phyloP scores from a whole-genome alignment of 2,113 vertebrate species.

The Stigmatopora argus region DNA sequence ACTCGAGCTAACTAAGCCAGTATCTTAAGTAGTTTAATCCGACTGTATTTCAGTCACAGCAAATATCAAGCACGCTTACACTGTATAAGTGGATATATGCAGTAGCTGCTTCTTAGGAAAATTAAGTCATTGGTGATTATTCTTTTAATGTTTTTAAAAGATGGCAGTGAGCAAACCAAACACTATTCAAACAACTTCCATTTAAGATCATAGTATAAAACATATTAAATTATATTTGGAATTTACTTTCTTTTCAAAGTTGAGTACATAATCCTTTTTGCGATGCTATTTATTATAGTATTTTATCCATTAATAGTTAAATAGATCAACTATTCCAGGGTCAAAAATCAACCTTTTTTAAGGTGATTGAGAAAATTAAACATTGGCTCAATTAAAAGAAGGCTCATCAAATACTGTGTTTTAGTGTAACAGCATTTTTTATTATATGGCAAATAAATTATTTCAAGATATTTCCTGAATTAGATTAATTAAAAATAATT shows the following conservation, averaged over 20 bases:
- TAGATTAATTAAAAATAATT: too few species aligned
- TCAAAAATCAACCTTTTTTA: background rate
- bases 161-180: background rate
- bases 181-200: too few species aligned
- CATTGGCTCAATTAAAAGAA: too few species aligned
- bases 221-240: background rate
- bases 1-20: conserved; percentile 32
- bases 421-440: too few species aligned
- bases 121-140: background rate
- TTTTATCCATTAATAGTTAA: background rate
- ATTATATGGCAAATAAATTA: too few species aligned
- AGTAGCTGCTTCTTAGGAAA: background rate
- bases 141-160: background rate
- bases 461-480: too few species aligned
- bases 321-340: background rate
- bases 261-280: background rate
- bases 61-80: background rate
- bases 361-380: too few species aligned
- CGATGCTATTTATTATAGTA: background rate
- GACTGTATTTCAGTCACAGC: conserved; percentile 29
- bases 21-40: conserved; percentile 55
- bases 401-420: too few species aligned
- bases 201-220: background rate
- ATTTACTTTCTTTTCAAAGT: background rate
- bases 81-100: background rate